A percentile compares a stretch with the other conserved stretches of the same genome.
Conservation (phyloP, 2,888 invertebrate genomes). For the Caprella mutica region DNA sequence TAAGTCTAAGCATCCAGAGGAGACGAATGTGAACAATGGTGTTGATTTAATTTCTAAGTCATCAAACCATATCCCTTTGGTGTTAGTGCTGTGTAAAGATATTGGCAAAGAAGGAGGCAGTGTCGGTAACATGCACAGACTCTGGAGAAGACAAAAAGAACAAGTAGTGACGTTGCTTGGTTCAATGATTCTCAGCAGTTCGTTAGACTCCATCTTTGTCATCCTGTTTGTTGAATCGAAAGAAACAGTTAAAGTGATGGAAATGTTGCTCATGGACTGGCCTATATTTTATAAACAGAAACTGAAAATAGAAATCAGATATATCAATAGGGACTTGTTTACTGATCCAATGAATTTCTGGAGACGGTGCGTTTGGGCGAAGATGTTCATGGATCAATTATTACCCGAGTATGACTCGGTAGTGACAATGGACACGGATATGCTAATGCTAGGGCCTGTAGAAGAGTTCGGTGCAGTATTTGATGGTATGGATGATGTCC, state of each 20-base stretch:
- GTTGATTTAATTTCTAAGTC: too few relatives aligned
- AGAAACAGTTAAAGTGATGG: not conserved
- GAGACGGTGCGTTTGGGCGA: not conserved
- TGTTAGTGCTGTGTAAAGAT: not conserved
- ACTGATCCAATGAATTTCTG: not conserved
- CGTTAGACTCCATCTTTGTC: not conserved
- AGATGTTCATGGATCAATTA: not conserved
- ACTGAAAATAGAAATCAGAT: not conserved
- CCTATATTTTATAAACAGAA: not conserved
- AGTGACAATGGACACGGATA: not conserved
- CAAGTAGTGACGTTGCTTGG: not conserved
- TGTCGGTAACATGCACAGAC: not conserved
- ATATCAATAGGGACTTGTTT: not conserved
- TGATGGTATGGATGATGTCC: not conserved
- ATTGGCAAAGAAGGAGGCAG: not conserved
- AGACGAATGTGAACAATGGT: too few relatives aligned
- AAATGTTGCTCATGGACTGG: not conserved
- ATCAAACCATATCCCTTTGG: not conserved
- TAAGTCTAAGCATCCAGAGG: too few relatives aligned
- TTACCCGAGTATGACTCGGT: not conserved
- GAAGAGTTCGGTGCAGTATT: not conserved
- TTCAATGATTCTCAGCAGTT: not conserved
- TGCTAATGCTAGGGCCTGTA: not conserved
- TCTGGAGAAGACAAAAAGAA: not conserved
- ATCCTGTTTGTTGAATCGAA: not conserved